Conservation (phyloP, 2,797 vertebrate species). For the Betta splendens region DNA sequence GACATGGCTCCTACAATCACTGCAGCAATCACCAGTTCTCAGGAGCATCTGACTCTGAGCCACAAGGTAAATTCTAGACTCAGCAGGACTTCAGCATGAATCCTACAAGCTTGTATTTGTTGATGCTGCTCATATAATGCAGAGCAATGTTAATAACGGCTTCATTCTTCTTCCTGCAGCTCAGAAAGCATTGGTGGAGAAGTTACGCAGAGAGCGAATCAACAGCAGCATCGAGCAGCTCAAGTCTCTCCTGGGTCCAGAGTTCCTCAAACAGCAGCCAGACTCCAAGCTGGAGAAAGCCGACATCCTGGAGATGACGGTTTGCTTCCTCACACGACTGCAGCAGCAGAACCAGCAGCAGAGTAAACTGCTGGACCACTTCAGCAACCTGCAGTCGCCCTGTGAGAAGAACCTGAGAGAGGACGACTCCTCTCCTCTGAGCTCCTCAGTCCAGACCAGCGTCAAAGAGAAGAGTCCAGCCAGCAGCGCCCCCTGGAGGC, state of each 20-base stretch:
- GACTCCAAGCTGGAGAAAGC: constrained; percentile 83
- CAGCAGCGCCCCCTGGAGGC: constrained; percentile 64
- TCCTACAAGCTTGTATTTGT: neutral
- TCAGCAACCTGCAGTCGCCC: constrained; percentile 53
- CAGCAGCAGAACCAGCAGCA: constrained; percentile 32
- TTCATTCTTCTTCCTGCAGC: constrained; percentile 65
- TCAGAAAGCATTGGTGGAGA: constrained; percentile 85
- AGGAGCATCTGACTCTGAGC: constrained; percentile 59
- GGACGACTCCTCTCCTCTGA: constrained; percentile 43
- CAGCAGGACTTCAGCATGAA: neutral
- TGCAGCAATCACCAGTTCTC: constrained; percentile 53
- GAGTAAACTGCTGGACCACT: constrained; percentile 53
- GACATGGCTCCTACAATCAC: constrained; percentile 76
- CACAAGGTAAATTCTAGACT: constrained; percentile 70
- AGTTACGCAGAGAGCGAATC: constrained; percentile 77
- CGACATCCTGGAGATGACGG: constrained; percentile 80
- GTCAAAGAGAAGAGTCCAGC: constrained; percentile 52
- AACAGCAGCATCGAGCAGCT: constrained; percentile 75
- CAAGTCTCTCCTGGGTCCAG: constrained; percentile 68
- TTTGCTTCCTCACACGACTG: constrained; percentile 69
- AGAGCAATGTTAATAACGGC: constrained; percentile 28
- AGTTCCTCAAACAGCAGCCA: constrained; percentile 76
- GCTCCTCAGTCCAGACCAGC: constrained; percentile 43
- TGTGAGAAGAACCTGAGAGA: constrained; percentile 51
- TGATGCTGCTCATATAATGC: neutral